Percentiles rank a stretch among this genome's conserved stretches.
phyloP scores from a whole-genome alignment of 2,113 vertebrate genomes.

The Lophius piscatorius region DNA sequence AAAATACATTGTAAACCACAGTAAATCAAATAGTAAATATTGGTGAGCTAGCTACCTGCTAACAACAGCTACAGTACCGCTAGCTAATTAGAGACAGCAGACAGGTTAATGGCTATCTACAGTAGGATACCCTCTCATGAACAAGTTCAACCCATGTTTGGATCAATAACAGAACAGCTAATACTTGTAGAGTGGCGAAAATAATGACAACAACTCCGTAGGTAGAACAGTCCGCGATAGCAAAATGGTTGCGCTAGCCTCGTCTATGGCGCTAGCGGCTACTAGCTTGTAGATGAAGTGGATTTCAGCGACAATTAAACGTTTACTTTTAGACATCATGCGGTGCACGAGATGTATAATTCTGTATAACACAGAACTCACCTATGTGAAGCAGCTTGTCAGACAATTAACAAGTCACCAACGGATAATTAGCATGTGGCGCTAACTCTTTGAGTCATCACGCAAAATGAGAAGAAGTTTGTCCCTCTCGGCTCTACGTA shows the following conservation, averaged over 20 bases:
- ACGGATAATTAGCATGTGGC: slow-evolving; percentile 6
- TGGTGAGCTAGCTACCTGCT: too few relatives aligned
- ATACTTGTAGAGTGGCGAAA: background rate
- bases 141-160: background rate
- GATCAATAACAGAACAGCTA: background rate
- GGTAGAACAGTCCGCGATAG: background rate
- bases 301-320: background rate
- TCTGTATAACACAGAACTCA: background rate
- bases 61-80: too few relatives aligned
- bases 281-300: slow-evolving; percentile 20
- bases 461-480: slow-evolving; percentile 22
- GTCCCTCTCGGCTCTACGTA: slow-evolving; percentile 46
- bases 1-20: too few relatives aligned
- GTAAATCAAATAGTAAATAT: too few relatives aligned
- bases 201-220: background rate
- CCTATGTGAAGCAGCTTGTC: slow-evolving; percentile 48
- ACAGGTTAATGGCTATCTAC: too few relatives aligned
- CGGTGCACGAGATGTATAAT: background rate
- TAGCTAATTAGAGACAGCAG: too few relatives aligned
- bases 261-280: background rate
- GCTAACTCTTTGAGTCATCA: slow-evolving; percentile 34
- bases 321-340: too few relatives aligned
- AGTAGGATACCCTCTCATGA: too few relatives aligned
- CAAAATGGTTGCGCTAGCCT: slow-evolving; percentile 34
- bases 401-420: slow-evolving; percentile 49